phyloP scores from a whole-genome alignment of 2,888 invertebrate genomes.

The Sinelater perroti region DNA sequence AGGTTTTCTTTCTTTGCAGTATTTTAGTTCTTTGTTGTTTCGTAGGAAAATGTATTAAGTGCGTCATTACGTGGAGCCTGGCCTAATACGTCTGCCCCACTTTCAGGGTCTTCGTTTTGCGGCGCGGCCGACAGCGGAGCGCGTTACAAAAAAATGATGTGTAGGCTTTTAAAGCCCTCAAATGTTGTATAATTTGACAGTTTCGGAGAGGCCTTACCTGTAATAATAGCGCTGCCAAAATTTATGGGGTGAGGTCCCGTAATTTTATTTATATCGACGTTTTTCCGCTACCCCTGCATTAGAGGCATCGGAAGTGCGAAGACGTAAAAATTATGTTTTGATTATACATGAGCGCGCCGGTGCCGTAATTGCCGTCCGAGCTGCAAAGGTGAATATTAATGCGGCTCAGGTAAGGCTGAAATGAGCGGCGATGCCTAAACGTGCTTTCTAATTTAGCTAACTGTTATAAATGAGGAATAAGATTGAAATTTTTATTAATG shows the following conservation, averaged over 20 bases:
- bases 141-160: conserved; percentile 21
- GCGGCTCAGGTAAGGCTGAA: conserved; percentile 19
- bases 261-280: conserved; percentile 51
- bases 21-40: too few relatives aligned
- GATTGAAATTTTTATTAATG: conserved; percentile 55
- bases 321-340: conserved; percentile 28
- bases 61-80: too few relatives aligned
- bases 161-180: conserved; percentile 22
- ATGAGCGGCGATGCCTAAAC: conserved; percentile 20
- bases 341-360: conserved; percentile 20
- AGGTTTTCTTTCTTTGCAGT: too few relatives aligned
- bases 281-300: conserved; percentile 41
- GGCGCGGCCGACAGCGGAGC: too few relatives aligned
- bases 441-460: conserved; percentile 43
- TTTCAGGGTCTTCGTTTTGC: too few relatives aligned
- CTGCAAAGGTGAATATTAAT: conserved; percentile 22
- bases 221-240: conserved; percentile 51
- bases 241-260: conserved; percentile 52
- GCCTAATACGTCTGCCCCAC: too few relatives aligned
- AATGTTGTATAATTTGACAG: conserved; percentile 29
- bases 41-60: too few relatives aligned
- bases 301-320: conserved; percentile 31
- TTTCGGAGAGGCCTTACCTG: conserved; percentile 44
- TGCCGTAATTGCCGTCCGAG: conserved; percentile 27
- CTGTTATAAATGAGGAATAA: conserved; percentile 50